Evolutionary conservation across 2,113 vertebrate species (phyloP), one percentile per base, ranked within the genome.

Genomic region (Equus quagga): DNA sequence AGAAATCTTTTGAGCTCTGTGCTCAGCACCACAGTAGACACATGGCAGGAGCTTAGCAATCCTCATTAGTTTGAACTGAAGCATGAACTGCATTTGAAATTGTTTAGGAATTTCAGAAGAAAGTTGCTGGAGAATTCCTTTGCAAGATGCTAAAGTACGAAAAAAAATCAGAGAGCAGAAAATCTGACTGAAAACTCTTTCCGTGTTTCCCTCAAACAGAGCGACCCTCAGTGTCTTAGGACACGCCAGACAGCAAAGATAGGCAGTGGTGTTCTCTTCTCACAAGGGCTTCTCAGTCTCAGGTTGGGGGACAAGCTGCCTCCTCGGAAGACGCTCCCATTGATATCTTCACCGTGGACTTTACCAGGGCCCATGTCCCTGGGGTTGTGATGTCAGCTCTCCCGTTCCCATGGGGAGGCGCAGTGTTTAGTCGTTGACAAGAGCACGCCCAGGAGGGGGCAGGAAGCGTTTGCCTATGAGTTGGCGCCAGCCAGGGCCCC

Each of bases 401-500:
- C 44, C 36, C 51, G 69, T 62, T 64, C 79, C 79, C 19, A 4
- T 56, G 82, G 94, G 54, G 41, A 23, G 58, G 86, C 2, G 21
- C 41, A 14, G 79, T 11, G 14, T 18, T 51, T 80, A 91, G 82
- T 83, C 10, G 0, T 58, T 95, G 93, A 49, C 58, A 49, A 24
- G 28, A 64, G 36, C 19, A 13, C 19, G 0, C 70, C 60, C 31
- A 14, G 6, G 75, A 44, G 21, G 28, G 65, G 78, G 56, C 69
- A 31, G 91, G 82, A 87, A 93, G 65, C 23, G 0, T 85, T 79
- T 58, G 81, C 46, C 72, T 33, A 49, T 51, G 49, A 97, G 54
- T 62, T n/a, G 83, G 49, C 6, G 95, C 89, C 85, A 96, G 96
- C 96, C 58, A 8, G 94, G 97, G 88, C 88, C 73, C 51, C 97